Evolutionary conservation across 2,797 vertebrate species (phyloP), one percentile per base, ranked within the genome.

Genomic region (Characodon lateralis): DNA sequence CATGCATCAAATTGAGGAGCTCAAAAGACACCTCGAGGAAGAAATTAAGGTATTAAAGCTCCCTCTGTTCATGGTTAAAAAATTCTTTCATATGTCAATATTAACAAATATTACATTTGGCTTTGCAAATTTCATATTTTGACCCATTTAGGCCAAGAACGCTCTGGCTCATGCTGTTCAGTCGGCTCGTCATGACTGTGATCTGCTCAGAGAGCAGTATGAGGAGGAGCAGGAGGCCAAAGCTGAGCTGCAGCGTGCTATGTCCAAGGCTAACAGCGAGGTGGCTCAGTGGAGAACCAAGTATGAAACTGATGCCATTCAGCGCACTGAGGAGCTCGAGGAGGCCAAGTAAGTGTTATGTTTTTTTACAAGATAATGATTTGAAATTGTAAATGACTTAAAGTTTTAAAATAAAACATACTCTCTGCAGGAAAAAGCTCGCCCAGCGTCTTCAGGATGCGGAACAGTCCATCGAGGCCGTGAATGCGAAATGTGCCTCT

Each of bases 401-500:
- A 89, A 90, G 65, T n/a, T 24, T 73, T 12, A 43, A 43, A 56
- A 22, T 53, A 0, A 46, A 24, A 24, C 48, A n/a, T 73, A 2
- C 58, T 50, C 5, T 26, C 18, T 8, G 48, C 83, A 97, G 96
- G 94, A 97, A 97, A 92, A 97, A 97, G 93, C 77, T 97, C 76
- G 96, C 96, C 0, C 96, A 97, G 91, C 82, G 96, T 61, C 92
- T 97, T 7, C 96, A 97, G 85, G 97, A 97, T 0, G 96, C 96
- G 0, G 97, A 97, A 81, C 96, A 97, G 80, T 94, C 95, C 0
- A 95, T 96, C 31, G 96, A 97, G 89, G 96, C 96, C 0, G 96
- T 96, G 73, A 97, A 97, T 0, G 95, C 96, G 83, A 97, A 97
- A 80, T 97, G 97, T 84, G 95, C 96, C 2, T 97, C 97, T 0